Evolutionary conservation across 2,888 invertebrate genomes (phyloP).

Genomic region (Papilio elwesi): DNA sequence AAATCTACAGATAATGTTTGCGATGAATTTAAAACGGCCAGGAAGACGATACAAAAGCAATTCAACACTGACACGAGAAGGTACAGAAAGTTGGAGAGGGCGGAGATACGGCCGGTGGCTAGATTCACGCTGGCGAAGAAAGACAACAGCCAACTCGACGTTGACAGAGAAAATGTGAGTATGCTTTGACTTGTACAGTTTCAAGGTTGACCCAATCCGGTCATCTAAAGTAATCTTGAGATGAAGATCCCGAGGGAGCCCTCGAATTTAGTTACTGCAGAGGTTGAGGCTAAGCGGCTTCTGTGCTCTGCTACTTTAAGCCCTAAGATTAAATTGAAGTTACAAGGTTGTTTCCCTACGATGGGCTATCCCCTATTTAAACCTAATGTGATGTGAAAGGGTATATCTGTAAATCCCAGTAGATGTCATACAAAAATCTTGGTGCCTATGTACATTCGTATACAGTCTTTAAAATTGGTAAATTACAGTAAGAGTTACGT

Average conservation of each 20-base stretch:
- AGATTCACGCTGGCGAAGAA: constrained; percentile 59
- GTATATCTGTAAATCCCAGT: no score
- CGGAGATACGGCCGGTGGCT: constrained; percentile 37
- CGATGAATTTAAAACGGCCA: constrained; percentile 48
- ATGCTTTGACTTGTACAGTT: constrained; percentile 27
- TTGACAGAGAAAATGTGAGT: constrained; percentile 78
- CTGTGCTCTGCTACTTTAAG: no score
- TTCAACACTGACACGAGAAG: constrained; percentile 61
- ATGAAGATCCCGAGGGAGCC: no score
- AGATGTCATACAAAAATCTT: no score
- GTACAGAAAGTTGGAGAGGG: constrained; percentile 50
- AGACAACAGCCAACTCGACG: constrained; percentile 64
- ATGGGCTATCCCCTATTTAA: no score
- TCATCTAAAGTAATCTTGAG: background rate
- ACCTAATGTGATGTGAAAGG: no score
- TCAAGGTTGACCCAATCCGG: background rate
- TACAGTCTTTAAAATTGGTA: background rate
- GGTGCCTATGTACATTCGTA: no score
- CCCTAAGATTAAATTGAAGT: no score
- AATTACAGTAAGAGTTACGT: background rate
- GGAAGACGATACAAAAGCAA: constrained; percentile 53
- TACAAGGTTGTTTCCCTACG: no score
- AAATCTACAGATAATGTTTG: constrained; percentile 56
- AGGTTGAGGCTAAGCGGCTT: no score
- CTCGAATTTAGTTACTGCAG: no score